Evolutionary conservation across 2,888 invertebrate species (phyloP), one percentile per base, ranked within the genome.

Genomic region (Hirtodrosophila trivittata): DNA sequence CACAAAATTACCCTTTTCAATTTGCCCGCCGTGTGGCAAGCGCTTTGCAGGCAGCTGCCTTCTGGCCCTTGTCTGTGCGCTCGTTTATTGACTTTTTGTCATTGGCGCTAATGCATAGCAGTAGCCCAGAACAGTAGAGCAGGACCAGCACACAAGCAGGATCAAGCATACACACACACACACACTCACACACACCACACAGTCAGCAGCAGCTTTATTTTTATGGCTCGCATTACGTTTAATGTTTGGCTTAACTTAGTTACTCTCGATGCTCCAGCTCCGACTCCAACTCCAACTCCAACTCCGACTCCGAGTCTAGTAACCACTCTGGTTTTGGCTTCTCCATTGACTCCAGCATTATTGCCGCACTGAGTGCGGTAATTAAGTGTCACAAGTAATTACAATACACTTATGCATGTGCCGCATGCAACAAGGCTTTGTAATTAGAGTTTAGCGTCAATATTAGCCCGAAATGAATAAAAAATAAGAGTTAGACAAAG

Each of bases 1-100:
- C 87, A 87, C 87, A 82, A 86, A 86, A 86, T 86, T 87, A 86
- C 87, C 86, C 86, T 84, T 86, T 86, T 86, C 86, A 86, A 87
- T 86, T 87, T 86, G 76, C 80, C 80, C 62, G 50, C 67, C 64
- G 32, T 14, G 33, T 13, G 37, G 50, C 30, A 38, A 21, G 30
- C 28, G 25, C 33, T 12, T n/a, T n/a, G 1, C 35, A n/a, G 3
- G 1, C 35, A 13, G 8, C n/a, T 2, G 2, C 37, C 1, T 5
- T 43, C 1, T 3, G 37, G 41, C 28, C 52, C 42, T 42, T 55
- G 42, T 41, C 66, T 47, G 47, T 50, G 25, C 42, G 58, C 62
- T 72, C 80, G 76, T 80, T 80, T 84, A 80, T 80, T 80, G 80
- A 84, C 84, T 80, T 84, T 80, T 81, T 84, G 80, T 84, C 80